Percentiles rank a stretch among this genome's conserved stretches.
These are phyloP conservation scores for Hofmannophila pseudospretella DNA, from an alignment of 2,888 invertebrate genomes.

Conservation along the genomic window DNA sequence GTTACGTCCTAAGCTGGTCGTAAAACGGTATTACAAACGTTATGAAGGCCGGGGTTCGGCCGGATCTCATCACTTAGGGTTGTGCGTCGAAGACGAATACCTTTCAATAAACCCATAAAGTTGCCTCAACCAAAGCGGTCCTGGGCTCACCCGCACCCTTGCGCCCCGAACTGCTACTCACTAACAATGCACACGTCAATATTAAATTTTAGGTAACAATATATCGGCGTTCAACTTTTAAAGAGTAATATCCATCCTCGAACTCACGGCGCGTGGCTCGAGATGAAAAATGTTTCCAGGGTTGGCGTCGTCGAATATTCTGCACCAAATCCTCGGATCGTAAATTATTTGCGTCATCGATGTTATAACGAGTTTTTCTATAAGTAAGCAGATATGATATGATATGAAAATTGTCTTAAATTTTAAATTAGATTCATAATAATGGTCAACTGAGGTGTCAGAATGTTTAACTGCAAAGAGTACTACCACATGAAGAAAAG, in stretches of 20 bases:
- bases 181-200: constrained; percentile 59
- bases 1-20: constrained; percentile 68
- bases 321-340: constrained; percentile 41
- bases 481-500: too few relatives aligned
- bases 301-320: constrained; percentile 52
- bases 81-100: constrained; percentile 56
- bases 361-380: too few relatives aligned
- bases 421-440: too few relatives aligned
- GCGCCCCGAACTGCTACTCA: constrained; percentile 27
- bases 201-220: constrained; percentile 59
- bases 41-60: constrained; percentile 63
- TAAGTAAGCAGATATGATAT: too few relatives aligned
- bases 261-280: constrained; percentile 41
- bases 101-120: constrained; percentile 67
- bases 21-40: constrained; percentile 73
- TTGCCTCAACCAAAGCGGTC: constrained; percentile 46
- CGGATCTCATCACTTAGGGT: constrained; percentile 70
- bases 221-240: constrained; percentile 57
- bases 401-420: too few relatives aligned
- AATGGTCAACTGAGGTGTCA: too few relatives aligned
- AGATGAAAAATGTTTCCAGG: constrained; percentile 55
- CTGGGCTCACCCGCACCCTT: constrained; percentile 18
- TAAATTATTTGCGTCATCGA: constrained; percentile 55
- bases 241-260: constrained; percentile 52
- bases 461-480: too few relatives aligned